These are phyloP conservation scores for Solenopsis fugax DNA, from an alignment of 1,140 invertebrate genomes.

Conservation along the genomic window DNA sequence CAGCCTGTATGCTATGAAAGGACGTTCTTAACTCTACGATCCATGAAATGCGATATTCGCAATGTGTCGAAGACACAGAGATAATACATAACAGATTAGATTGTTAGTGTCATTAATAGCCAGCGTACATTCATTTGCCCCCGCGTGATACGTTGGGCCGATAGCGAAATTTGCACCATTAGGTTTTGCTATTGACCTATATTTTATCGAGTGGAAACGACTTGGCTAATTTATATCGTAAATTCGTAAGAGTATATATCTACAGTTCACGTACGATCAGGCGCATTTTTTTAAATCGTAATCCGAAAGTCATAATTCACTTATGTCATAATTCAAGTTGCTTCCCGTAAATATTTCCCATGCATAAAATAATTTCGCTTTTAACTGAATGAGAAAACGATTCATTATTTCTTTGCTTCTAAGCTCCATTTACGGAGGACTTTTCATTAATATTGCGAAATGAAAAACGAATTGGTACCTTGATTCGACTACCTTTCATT, in stretches of 20 bases:
- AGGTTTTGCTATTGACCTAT: neutral
- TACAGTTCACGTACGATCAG: neutral
- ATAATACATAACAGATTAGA: conserved; percentile 1
- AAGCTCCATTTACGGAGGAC: neutral
- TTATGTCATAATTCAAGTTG: conserved; percentile 12
- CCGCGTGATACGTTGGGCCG: neutral
- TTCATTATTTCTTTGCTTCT: neutral
- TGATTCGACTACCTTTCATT: neutral
- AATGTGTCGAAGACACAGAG: neutral
- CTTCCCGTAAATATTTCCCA: neutral
- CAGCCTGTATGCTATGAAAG: too few relatives aligned
- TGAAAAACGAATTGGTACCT: neutral
- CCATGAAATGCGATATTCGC: too few relatives aligned
- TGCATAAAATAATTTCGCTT: neutral
- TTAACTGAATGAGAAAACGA: neutral
- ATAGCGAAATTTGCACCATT: neutral
- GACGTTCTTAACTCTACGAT: too few relatives aligned
- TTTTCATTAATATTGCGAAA: neutral
- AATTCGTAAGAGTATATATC: neutral
- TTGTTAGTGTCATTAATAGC: neutral
- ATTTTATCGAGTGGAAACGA: conserved; percentile 1
- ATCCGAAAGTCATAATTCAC: neutral
- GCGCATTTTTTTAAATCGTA: neutral
- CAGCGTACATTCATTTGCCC: neutral
- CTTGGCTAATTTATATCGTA: neutral